phyloP scores from a whole-genome alignment of 2,888 invertebrate species.

The Maniola hyperantus region DNA sequence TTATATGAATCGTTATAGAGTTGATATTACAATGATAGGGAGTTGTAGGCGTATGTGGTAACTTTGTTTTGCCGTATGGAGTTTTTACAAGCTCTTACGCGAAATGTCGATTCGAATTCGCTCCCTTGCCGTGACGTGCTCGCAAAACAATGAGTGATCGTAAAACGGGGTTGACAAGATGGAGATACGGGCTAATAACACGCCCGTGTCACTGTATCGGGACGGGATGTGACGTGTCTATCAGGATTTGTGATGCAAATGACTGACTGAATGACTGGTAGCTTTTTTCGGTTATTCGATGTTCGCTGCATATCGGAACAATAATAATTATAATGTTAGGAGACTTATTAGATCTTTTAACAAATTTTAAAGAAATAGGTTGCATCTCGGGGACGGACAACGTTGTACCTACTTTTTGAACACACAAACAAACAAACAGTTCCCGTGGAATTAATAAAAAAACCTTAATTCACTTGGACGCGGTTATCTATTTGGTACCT shows the following conservation, averaged over 20 bases:
- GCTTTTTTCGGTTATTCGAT: constrained; percentile 15
- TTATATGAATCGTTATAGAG: constrained; percentile 42
- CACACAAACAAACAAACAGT: too few species aligned
- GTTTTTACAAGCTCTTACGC: constrained; percentile 78
- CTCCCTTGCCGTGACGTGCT: constrained; percentile 61
- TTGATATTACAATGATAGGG: constrained; percentile 37
- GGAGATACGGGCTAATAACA: constrained; percentile 69
- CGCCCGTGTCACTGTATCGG: constrained; percentile 44
- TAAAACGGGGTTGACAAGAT: constrained; percentile 72
- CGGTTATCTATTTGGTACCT: too few species aligned
- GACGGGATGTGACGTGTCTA: constrained; percentile 30
- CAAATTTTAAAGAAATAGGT: too few species aligned
- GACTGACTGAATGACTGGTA: constrained; percentile 39
- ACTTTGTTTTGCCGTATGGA: constrained; percentile 58
- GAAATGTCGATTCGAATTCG: constrained; percentile 78
- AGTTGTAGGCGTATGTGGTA: constrained; percentile 16
- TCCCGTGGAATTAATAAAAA: too few species aligned
- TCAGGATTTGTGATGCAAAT: constrained; percentile 44
- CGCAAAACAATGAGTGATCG: constrained; percentile 73
- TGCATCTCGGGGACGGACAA: neutral
- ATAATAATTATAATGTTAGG: constrained; percentile 1
- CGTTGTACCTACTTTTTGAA: too few species aligned
- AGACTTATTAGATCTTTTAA: neutral
- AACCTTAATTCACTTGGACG: too few species aligned
- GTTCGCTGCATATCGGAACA: constrained; percentile 4